Evolutionary conservation across 2,888 invertebrate species (phyloP), one percentile per base, ranked within the genome.

Genomic region (Hesperia comma): DNA sequence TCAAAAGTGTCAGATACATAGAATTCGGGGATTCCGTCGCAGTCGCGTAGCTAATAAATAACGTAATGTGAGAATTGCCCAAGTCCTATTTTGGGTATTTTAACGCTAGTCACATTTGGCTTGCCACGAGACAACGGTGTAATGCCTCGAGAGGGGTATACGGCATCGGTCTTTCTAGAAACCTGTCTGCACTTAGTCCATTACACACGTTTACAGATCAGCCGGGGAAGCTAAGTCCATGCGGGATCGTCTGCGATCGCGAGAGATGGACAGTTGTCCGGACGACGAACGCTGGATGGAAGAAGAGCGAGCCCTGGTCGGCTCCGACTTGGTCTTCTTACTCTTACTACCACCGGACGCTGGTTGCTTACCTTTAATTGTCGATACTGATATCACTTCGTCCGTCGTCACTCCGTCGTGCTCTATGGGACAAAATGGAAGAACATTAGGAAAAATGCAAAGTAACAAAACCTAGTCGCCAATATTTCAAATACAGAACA

Each of bases 361-460:
- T n/a, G 92, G 91, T 72, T 93, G 90, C 79, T 93, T 93, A 72
- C 92, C 92, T 76, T 93, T 93, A 68, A 91, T 71, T 21, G 90
- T 85, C 41, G 91, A 92, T 46, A 91, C 91, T 12, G 91, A 91
- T 63, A 92, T 79, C 66, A 92, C 91, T 58, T 88, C 85, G 68
- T 89, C 89, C 2, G 84, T 87, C 17, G 86, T 81, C 37, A 89
- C 81, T 60, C 92, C 92, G 56, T 90, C 87, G 76, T 86, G 86
- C 77, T 92, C 92, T 92, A 71, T 46, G 70, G 68, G 37, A 37
- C 8, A 37, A 8, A 37, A 37, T 37, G 12, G 37, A 37, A 37
- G 12, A 8, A 33, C 33, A 17, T 17, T 17, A 7, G 2, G 17
- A 7, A 46, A 7, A 46, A 7, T 46, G 5, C 17, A 46, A 46